Base-by-base conservation (phyloP, 64 coral and sea anemone species). In the Platygyra sinensis region DNA sequence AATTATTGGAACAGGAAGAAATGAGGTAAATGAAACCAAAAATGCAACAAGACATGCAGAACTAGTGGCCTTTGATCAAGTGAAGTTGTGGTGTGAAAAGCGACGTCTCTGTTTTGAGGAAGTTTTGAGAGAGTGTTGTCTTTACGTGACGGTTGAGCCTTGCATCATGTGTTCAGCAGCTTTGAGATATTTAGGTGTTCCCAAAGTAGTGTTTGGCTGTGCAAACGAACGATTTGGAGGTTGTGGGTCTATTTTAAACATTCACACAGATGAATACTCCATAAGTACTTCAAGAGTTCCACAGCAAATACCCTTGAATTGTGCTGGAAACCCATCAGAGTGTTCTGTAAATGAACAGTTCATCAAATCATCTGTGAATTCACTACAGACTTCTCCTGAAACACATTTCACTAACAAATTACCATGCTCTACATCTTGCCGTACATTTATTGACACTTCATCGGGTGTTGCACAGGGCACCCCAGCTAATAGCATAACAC, bases 101-200 rank as follows among this genome's bases (percentile, higher is more conserved):
- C 74, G 85, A 19, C 30, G 74, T 30, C 81, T 91, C 28, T 38
- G 80, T 80, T 93, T 76, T 19, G 65, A 88, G 42, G 86, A 89
- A 60, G 97, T 99, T 32, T 60, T 99, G 24, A 52, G 28, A 49
- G 59, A 93, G 0, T 93, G 90, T 60, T 61, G 77, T 4, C 79
- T 99, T 3, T 96, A 93, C 69, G 97, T 99, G 27, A 96, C 94
- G 46, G 97, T 99, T 27, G 97, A 99, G 33, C 97, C 97, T 30
- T 99, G 97, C 79, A 99, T 99, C 28, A 99, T 99, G 97, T 99
- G 97, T 65, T 78, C 94, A 72, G 94, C 91, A 19, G 97, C 97
- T 32, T 20, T 99, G 57, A 86, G 91, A 77, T 82, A 90, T 72
- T 36, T 96, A 33, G 29, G 38, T 16, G 79, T 99, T 72, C 80